These are phyloP conservation scores for Mormyrus proboscirostris DNA, from an alignment of 2,797 vertebrate species.

Conservation along the genomic window DNA sequence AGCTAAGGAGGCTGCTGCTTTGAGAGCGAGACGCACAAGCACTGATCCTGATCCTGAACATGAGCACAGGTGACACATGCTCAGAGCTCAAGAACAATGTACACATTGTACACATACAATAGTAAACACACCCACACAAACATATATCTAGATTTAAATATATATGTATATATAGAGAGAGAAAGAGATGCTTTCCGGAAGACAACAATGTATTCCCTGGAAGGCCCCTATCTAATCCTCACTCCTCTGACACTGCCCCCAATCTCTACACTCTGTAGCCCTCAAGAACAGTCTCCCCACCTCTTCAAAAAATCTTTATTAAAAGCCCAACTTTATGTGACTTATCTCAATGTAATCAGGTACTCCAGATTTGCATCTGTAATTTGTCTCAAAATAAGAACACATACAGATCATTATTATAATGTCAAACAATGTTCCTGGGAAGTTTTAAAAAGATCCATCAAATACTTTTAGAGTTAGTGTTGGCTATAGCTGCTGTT, in stretches of 20 bases:
- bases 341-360: background rate
- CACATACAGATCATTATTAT: background rate
- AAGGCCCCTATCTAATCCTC: background rate
- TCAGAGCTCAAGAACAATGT: background rate
- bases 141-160: background rate
- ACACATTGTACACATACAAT: background rate
- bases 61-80: background rate
- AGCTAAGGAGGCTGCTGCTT: background rate
- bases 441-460: background rate
- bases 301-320: background rate
- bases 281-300: background rate
- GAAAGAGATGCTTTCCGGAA: background rate
- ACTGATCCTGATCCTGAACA: background rate
- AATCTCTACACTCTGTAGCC: background rate
- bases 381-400: background rate
- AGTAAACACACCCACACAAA: background rate
- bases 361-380: background rate
- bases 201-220: background rate
- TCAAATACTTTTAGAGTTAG: background rate
- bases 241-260: background rate
- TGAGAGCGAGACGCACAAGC: background rate
- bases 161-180: background rate
- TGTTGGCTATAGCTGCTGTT: background rate
- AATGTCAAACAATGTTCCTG: background rate
- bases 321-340: background rate